Evolutionary conservation across 37 sponge, comb jelly and placozoan species (phyloP).

Genomic region (Amphimedon queenslandica): DNA sequence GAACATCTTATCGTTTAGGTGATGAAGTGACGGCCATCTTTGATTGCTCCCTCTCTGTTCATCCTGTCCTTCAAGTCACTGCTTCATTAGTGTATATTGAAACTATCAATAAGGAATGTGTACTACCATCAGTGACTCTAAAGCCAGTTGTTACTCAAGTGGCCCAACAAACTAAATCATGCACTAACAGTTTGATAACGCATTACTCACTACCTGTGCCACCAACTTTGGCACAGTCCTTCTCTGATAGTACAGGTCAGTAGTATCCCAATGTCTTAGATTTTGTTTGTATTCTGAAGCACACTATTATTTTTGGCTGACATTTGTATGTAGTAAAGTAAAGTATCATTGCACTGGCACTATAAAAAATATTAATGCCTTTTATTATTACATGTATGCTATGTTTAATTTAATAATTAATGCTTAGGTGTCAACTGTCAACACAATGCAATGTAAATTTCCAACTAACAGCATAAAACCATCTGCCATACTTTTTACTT

Average conservation of each 20-base stretch:
- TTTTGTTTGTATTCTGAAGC: too few relatives aligned
- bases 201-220: conserved; percentile 72
- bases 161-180: conserved; percentile 51
- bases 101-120: conserved; percentile 29
- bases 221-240: conserved; percentile 47
- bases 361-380: too few relatives aligned
- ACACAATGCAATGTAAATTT: too few relatives aligned
- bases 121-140: conserved; percentile 7
- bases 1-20: conserved; percentile 75
- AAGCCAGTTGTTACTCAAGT: conserved; percentile 19
- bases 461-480: too few relatives aligned
- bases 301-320: too few relatives aligned
- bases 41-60: conserved; percentile 24
- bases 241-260: conserved; percentile 42
- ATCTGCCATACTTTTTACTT: too few relatives aligned
- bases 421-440: too few relatives aligned
- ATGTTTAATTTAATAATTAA: too few relatives aligned
- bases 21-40: conserved; percentile 67
- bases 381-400: too few relatives aligned
- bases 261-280: neutral
- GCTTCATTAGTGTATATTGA: conserved; percentile 48
- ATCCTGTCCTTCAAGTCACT: conserved; percentile 17
- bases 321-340: too few relatives aligned
- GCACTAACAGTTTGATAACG: conserved; percentile 48
- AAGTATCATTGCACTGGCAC: too few relatives aligned